These are phyloP conservation scores for Himalopsyche phryganea DNA, from an alignment of 1,140 invertebrate genomes.

Conservation along the genomic window DNA sequence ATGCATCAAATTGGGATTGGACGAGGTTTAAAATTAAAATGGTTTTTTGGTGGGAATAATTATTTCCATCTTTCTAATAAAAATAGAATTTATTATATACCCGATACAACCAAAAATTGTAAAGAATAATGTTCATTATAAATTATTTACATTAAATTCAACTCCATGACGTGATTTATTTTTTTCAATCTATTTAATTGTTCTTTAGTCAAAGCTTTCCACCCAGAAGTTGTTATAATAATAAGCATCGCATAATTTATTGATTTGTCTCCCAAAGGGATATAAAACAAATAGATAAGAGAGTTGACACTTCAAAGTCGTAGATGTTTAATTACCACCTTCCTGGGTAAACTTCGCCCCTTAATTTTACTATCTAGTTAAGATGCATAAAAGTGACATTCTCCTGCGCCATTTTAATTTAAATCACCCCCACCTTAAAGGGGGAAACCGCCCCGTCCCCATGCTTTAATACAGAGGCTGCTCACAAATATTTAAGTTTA, in stretches of 20 bases:
- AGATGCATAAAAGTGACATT: slow-evolving; percentile 36
- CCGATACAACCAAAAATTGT: too few species aligned
- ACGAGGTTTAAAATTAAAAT: too few species aligned
- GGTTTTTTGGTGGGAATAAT: too few species aligned
- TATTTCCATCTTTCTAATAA: too few species aligned
- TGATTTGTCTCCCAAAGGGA: slow-evolving; percentile 28
- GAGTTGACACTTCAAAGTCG: slow-evolving; percentile 34
- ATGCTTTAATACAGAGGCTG: slow-evolving; percentile 8
- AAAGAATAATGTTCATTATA: too few species aligned
- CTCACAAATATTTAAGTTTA: not conserved
- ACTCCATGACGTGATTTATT: too few species aligned
- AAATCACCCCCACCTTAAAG: slow-evolving; percentile 27
- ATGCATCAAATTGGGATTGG: too few species aligned
- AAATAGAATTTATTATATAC: too few species aligned
- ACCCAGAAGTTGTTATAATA: too few species aligned
- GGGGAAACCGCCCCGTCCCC: not conserved
- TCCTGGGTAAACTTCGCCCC: slow-evolving; percentile 33
- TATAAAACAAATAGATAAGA: slow-evolving; percentile 34
- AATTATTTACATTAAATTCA: too few species aligned
- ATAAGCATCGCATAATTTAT: slow-evolving; percentile 13
- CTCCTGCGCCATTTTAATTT: slow-evolving; percentile 35
- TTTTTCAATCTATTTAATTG: too few species aligned
- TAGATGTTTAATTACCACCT: slow-evolving; percentile 35
- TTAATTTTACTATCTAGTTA: slow-evolving; percentile 37
- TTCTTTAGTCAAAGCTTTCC: too few species aligned